These are phyloP conservation scores for Apus apus DNA, from an alignment of 2,113 vertebrate species.

Conservation along the genomic window DNA sequence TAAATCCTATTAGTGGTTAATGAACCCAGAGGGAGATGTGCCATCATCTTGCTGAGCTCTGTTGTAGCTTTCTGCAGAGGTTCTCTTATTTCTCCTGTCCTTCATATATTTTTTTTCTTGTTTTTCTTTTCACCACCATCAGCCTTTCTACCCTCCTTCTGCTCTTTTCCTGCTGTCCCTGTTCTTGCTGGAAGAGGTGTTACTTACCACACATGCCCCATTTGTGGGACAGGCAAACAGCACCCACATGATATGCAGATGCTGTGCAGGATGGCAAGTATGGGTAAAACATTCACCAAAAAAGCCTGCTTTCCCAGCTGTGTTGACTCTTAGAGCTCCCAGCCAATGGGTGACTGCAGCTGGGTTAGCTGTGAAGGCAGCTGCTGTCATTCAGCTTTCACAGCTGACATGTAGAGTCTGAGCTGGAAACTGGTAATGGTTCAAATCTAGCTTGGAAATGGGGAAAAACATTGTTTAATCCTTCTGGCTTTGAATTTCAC, in stretches of 20 bases:
- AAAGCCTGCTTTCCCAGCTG: background rate
- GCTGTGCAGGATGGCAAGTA: background rate
- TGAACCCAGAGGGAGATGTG: background rate
- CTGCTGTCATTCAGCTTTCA: background rate
- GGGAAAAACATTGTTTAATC: accelerated
- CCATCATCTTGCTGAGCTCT: background rate
- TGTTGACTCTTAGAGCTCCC: background rate
- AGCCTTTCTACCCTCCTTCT: background rate
- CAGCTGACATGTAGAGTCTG: accelerated
- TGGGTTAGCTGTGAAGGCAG: background rate
- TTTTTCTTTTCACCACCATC: background rate
- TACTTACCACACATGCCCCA: too few species aligned
- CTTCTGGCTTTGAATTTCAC: background rate
- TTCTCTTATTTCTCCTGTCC: background rate
- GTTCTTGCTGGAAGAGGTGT: background rate
- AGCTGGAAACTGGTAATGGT: background rate
- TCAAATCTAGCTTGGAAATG: background rate
- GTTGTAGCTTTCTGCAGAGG: background rate
- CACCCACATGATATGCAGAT: accelerated
- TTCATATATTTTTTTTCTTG: background rate
- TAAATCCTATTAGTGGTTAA: slow-evolving; percentile 11
- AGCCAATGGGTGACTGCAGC: background rate
- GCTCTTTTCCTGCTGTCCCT: background rate
- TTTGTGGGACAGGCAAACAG: background rate
- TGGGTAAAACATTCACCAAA: background rate